These are phyloP conservation scores for Catajapyx aquilonaris DNA, from an alignment of 1,140 invertebrate genomes.

Conservation along the genomic window DNA sequence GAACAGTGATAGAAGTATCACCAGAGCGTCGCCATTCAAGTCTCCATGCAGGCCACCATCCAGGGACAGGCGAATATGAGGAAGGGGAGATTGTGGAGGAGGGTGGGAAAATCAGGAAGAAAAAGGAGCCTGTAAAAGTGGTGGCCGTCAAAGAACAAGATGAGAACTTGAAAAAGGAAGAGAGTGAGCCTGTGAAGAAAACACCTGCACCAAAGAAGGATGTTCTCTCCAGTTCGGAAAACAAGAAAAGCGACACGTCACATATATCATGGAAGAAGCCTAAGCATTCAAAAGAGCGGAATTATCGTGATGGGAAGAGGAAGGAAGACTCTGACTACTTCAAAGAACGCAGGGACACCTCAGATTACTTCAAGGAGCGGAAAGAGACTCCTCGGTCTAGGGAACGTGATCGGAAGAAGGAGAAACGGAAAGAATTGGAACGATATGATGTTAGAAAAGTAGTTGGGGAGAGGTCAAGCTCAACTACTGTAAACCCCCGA, in stretches of 20 bases:
- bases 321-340: conserved; percentile 16
- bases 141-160: conserved; percentile 18
- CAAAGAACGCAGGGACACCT: conserved; percentile 4
- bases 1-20: conserved; percentile 12
- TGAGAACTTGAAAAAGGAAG: conserved; percentile 17
- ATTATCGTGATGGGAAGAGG: conserved; percentile 46
- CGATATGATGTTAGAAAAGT: conserved; percentile 59
- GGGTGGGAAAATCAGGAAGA: conserved; percentile 36
- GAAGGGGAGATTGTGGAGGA: conserved; percentile 31
- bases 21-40: conserved; percentile 7
- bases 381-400: conserved; percentile 16
- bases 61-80: conserved; percentile 18
- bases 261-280: conserved; percentile 52
- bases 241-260: conserved; percentile 12
- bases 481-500: conserved; percentile 20
- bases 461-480: conserved; percentile 40
- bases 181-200: conserved; percentile 19
- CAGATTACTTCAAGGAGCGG: conserved; percentile 7
- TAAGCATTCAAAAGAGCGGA: conserved; percentile 54
- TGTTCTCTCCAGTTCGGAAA: not conserved
- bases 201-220: conserved; percentile 7
- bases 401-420: conserved; percentile 16
- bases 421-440: conserved; percentile 30
- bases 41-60: not conserved
- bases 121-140: conserved; percentile 28